A percentile compares a stretch with the other conserved stretches of the same genome.
phyloP scores from a whole-genome alignment of 2,888 invertebrate species.

The Tipula confusa region DNA sequence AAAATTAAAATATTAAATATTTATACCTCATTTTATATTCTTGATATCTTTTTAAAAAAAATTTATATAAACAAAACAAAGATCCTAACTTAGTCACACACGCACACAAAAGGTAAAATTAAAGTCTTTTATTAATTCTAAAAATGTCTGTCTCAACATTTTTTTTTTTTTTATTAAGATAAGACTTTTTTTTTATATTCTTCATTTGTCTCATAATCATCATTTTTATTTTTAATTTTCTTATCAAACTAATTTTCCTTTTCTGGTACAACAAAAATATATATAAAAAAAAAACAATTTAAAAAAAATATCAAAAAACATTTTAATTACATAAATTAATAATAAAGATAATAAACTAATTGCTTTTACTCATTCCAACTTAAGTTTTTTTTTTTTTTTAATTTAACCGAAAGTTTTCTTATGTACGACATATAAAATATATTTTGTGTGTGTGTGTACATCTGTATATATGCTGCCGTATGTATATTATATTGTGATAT shows the following conservation, averaged over 20 bases:
- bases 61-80: neutral
- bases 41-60: slow-evolving; percentile 15
- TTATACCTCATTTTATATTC: slow-evolving; percentile 20
- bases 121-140: slow-evolving; percentile 14
- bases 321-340: slow-evolving; percentile 31
- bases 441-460: neutral
- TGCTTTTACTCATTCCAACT: slow-evolving; percentile 27
- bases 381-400: neutral
- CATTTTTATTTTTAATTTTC: slow-evolving; percentile 25
- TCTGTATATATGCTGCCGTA: too few species aligned
- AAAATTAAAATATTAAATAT: slow-evolving; percentile 12
- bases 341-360: slow-evolving; percentile 31
- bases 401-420: slow-evolving; percentile 25
- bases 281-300: slow-evolving; percentile 25
- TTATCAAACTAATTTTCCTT: neutral
- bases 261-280: neutral
- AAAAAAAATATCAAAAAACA: slow-evolving; percentile 5
- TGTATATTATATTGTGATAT: neutral
- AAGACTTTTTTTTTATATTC: slow-evolving; percentile 20
- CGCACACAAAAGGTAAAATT: slow-evolving; percentile 6
- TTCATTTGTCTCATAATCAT: slow-evolving; percentile 25
- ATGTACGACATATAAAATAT: neutral
- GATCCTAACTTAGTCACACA: too few species aligned
- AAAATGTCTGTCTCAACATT: slow-evolving; percentile 14
- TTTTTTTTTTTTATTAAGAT: slow-evolving; percentile 12